Percentiles rank a stretch among this genome's conserved stretches.
Conservation (phyloP, 1,140 invertebrate species). For the Leucophenga varia region DNA sequence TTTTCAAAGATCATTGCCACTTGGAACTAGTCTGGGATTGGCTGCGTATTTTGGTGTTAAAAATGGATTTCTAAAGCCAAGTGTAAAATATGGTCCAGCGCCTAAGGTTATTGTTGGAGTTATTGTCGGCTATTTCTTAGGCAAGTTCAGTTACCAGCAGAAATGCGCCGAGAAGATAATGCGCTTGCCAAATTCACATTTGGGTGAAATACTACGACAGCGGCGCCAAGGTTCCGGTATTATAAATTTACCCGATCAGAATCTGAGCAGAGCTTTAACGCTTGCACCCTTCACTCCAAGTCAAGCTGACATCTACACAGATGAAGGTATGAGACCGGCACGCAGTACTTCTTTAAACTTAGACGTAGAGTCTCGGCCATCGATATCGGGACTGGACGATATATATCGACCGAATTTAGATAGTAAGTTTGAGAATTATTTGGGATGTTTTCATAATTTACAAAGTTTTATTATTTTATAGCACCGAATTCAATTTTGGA, state of each 20-base stretch:
- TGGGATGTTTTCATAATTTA: slow-evolving; percentile 47
- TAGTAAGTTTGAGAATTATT: slow-evolving; percentile 34
- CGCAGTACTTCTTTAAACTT: slow-evolving; percentile 52
- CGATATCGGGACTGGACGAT: slow-evolving; percentile 58
- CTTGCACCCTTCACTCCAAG: slow-evolving; percentile 56
- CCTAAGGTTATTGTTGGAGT: slow-evolving; percentile 68
- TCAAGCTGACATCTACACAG: slow-evolving; percentile 54
- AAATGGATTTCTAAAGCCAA: slow-evolving; percentile 58
- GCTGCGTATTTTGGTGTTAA: slow-evolving; percentile 65
- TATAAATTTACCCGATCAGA: slow-evolving; percentile 49
- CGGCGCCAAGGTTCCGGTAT: slow-evolving; percentile 33
- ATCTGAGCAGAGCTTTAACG: slow-evolving; percentile 56
- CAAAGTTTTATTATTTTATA: slow-evolving; percentile 25
- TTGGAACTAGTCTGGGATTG: slow-evolving; percentile 63
- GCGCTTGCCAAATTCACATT: slow-evolving; percentile 61
- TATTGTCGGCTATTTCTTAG: slow-evolving; percentile 71
- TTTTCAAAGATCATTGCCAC: slow-evolving; percentile 67
- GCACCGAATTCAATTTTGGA: slow-evolving; percentile 24
- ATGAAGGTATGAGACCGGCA: slow-evolving; percentile 35
- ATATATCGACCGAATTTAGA: slow-evolving; percentile 58
- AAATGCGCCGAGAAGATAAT: slow-evolving; percentile 75
- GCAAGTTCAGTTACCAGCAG: slow-evolving; percentile 73
- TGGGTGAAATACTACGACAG: slow-evolving; percentile 43
- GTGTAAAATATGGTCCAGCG: slow-evolving; percentile 64
- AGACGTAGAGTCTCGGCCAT: slow-evolving; percentile 56